Evolutionary conservation across 2,888 invertebrate species (phyloP).

Genomic region (Odiellus spinosus): DNA sequence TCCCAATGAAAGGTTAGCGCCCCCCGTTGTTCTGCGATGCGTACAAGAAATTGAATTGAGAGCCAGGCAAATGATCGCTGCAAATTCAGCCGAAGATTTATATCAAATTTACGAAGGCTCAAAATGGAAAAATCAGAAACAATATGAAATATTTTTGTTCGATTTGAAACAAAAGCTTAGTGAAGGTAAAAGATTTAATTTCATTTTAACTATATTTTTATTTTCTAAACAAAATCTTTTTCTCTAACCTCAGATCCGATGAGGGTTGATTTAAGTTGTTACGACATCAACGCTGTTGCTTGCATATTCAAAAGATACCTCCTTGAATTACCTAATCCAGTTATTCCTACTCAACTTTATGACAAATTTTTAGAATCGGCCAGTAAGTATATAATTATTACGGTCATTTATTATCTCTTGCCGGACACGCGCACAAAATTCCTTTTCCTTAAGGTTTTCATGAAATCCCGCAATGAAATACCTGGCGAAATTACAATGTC

Average conservation of each 20-base stretch:
- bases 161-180: slow-evolving; percentile 28
- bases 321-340: slow-evolving; percentile 53
- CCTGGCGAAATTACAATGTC: too few relatives aligned
- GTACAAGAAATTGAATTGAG: slow-evolving; percentile 44
- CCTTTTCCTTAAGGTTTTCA: too few relatives aligned
- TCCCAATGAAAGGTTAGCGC: slow-evolving; percentile 40
- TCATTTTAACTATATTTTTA: not conserved
- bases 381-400: slow-evolving; percentile 26
- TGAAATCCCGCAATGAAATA: too few relatives aligned
- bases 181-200: slow-evolving; percentile 13
- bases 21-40: slow-evolving; percentile 42
- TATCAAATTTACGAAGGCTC: slow-evolving; percentile 42
- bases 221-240: slow-evolving; percentile 1
- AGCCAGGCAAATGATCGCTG: slow-evolving; percentile 26
- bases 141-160: too few relatives aligned
- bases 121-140: too few relatives aligned
- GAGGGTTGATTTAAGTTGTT: slow-evolving; percentile 27
- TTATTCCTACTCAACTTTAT: slow-evolving; percentile 57
- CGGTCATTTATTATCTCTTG: too few relatives aligned
- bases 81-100: slow-evolving; percentile 35
- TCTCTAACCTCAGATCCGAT: slow-evolving; percentile 30
- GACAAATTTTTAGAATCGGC: slow-evolving; percentile 45
- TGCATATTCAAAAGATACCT: slow-evolving; percentile 52
- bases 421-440: too few relatives aligned
- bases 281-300: slow-evolving; percentile 40